Evolutionary conservation across 2,797 vertebrate species (phyloP), one percentile per base, ranked within the genome.

Genomic region (Rhodeus uyekii): DNA sequence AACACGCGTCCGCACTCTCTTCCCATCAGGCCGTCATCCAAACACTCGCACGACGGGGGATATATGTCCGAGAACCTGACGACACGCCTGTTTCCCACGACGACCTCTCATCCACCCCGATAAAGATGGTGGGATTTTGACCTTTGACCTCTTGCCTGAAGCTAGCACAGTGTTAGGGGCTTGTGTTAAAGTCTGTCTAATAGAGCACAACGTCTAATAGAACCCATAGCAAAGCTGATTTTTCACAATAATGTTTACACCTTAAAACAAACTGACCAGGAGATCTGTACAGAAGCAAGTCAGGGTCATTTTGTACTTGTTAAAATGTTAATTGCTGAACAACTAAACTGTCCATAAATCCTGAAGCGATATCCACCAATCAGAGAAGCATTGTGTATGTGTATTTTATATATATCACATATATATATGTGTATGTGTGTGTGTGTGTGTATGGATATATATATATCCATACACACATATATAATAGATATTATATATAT

Each of bases 1-100:
- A 97, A 87, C 96, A 97, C 93, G 95, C 93, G 22, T 92, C 95
- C 0, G 82, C 94, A 0, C 92, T 97, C 80, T 95, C 96, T 85
- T 96, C 95, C 60, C 97, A 98, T 91, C 96, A 95, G 91, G 94
- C 96, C 0, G 96, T 99, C 81, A 93, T 99, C 87, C 96, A 98
- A 91, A 93, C 95, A 14, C 94, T 99, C 89, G 94, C 96, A 82
- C 94, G 96, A 24, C 98, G 96, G 81, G 97, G 97, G 81, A 95
- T 99, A 89, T 96, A 96, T 10, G 96, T 98, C 93, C 95, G 97
- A 93, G 97, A 98, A 93, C 91, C 92, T 0, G 96, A 98, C 32
- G 94, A 94, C 76, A 92, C 93, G 0, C 95, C 96, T 0, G 95
- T 99, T 87, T 95, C 96, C 4, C 94, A 97, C 1, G 90, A 93